Evolutionary conservation across 2,113 vertebrate species (phyloP).

Genomic region (Rhabdornis inornatus): DNA sequence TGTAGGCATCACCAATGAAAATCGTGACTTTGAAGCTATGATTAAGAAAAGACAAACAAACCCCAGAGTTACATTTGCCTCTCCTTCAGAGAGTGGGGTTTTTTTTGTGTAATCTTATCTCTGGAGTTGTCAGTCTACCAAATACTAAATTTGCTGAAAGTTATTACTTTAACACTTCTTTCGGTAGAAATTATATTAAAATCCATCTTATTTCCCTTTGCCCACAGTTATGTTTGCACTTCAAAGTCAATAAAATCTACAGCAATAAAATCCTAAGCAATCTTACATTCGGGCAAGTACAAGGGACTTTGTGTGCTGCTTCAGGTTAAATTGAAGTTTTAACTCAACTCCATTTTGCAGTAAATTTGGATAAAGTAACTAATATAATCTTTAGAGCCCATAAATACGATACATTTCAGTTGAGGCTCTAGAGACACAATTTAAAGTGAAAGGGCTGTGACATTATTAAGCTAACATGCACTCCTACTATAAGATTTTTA

Average conservation of each 20-base stretch:
- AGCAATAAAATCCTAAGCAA: neutral
- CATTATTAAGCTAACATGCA: neutral
- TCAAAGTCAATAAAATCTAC: neutral
- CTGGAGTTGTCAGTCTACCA: neutral
- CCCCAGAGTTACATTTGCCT: neutral
- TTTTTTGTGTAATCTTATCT: neutral
- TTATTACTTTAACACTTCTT: neutral
- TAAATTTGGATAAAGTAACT: neutral
- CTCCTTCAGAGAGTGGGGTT: neutral
- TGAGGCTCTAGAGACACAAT: neutral
- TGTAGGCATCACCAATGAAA: neutral
- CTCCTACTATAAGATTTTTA: neutral
- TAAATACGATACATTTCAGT: neutral
- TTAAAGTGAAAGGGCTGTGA: neutral
- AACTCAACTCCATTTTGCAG: neutral
- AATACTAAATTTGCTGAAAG: neutral
- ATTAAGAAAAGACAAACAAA: neutral
- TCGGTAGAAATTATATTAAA: neutral
- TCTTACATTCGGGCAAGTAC: neutral
- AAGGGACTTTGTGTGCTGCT: neutral
- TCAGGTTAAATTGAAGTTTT: neutral
- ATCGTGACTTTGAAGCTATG: neutral
- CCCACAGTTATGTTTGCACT: neutral
- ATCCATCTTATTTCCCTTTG: neutral
- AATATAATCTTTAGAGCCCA: neutral